phyloP scores from a whole-genome alignment of 2,888 invertebrate genomes.

The Mythimna loreyi region DNA sequence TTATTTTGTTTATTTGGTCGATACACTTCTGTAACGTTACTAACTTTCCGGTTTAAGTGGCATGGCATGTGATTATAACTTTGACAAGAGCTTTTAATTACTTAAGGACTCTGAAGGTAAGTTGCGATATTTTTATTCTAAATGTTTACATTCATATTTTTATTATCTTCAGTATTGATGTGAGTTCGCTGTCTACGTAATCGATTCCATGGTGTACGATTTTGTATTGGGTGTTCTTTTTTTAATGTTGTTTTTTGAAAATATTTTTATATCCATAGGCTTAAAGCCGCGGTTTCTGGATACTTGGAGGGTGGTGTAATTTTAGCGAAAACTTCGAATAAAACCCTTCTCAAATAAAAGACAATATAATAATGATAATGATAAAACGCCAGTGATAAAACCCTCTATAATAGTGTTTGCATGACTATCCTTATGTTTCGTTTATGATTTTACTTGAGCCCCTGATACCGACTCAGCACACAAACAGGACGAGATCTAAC shows the following conservation, averaged over 20 bases:
- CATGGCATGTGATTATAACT: constrained; percentile 80
- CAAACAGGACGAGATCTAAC: constrained; percentile 79
- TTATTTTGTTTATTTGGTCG: constrained; percentile 61
- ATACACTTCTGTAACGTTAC: constrained; percentile 58
- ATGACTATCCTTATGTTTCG: constrained; percentile 85
- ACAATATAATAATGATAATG: constrained; percentile 65
- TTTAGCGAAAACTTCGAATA: constrained; percentile 52
- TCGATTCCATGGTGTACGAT: constrained; percentile 86
- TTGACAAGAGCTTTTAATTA: constrained; percentile 59
- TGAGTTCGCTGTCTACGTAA: constrained; percentile 74
- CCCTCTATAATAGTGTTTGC: constrained; percentile 80
- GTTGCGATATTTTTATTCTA: constrained; percentile 72
- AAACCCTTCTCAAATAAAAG: constrained; percentile 66
- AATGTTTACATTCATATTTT: constrained; percentile 62
- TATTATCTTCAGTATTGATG: constrained; percentile 61
- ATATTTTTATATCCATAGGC: constrained; percentile 47
- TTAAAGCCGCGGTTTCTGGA: constrained; percentile 70
- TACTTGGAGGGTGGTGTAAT: constrained; percentile 88
- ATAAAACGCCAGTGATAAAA: constrained; percentile 73
- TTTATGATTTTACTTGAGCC: constrained; percentile 89
- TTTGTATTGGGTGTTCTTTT: constrained; percentile 73
- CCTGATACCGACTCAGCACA: constrained; percentile 88
- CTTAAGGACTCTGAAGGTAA: constrained; percentile 80
- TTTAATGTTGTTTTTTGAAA: constrained; percentile 65
- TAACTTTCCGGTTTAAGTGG: constrained; percentile 67